Base-by-base conservation (phyloP, 1,140 invertebrate genomes). In the Rhyzopertha dominica region DNA sequence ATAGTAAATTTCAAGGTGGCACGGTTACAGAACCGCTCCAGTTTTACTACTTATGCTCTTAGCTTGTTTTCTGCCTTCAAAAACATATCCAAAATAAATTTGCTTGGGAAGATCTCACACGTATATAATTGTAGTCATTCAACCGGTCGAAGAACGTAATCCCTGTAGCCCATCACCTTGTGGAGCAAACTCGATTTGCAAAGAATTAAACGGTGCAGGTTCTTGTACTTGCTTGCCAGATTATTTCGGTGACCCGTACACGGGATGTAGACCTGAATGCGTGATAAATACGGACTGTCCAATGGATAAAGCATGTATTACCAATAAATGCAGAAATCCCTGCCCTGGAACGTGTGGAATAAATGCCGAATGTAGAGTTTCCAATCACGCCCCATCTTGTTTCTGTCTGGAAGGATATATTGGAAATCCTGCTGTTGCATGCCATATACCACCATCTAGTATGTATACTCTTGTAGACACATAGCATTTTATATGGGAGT, bases 371-470 rank as follows among this genome's bases (percentile, higher is more conserved):
- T 91, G 87, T 65, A 75, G 77, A 56, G 83, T 89, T 1, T 73
- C 80, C 20, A 86, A 85, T 62, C 87, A 90, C 67, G 79, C 80
- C 34, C 82, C 85, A 25, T 77, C 81, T 51, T 83, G 82, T 62
- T 77, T 75, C 51, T 81, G 82, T 61, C 69, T 74, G 14, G 50
- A 59, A 24, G 76, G 75, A 47, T 77, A 77, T 46, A 81, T 76
- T 31, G 83, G 84, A 43, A 78, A 84, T 73, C 80, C 85, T 24
- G 79, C 83, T 56, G 63, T 68, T 43, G 74, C 76, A 42, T 86
- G 84, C 58, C 75, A 75, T 49, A 59, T 72, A 37, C 63, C 58
- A 66, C 73, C 66, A 55, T 61, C 69, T 57, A 66, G 71, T 78
- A 73, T 49, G 68, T 68, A 48, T 34, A 51, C 30, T 54, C n/a